Evolutionary conservation across 1,140 invertebrate species (phyloP), one percentile per base, ranked within the genome.

Genomic region (Bombus sibiricus): DNA sequence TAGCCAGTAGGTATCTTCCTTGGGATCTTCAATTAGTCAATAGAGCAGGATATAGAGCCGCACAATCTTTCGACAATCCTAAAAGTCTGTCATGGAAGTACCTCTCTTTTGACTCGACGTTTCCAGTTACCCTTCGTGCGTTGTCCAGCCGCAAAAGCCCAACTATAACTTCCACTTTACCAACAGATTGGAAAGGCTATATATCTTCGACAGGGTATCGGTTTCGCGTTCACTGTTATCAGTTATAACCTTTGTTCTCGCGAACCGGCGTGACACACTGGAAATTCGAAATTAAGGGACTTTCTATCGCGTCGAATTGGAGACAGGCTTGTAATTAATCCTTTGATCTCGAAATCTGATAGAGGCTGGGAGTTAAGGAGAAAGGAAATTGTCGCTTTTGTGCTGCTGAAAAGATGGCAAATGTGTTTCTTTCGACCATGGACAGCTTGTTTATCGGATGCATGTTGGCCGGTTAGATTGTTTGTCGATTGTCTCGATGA

Each of bases 11-110:
- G 4, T 81, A 84, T 84, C 81, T 64, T 39, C 53, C 75, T 88
- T 79, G 62, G 64, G 66, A 89, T 79, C 59, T 86, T 64, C 69
- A 83, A 88, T 89, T 88, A 88, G 34, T 64, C 37, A 57, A 83
- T 85, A 81, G 73, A 78, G n/a, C 39, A 5, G 32, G 37, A 57
- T 37, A 78, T 28, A 83, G 18, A 79, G 32, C 74, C 62, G 39
- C 18, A 34, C 53, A 32, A 89, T 25, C 72, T 69, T 68, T 25
- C 28, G 43, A 37, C 78, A 37, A 53, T 39, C n/a, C 57, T 34
- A 28, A 18, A 68, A 68, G 66, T 25, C 66, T 68, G 64, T 79
- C 66, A 66, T 47, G 53, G 28, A 84, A 77, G 62, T 64, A n/a
- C 5, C 64, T 32, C 6, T 34, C 32, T 34, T 66, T 32, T 18